A percentile compares a stretch with the other conserved stretches of the same genome.
Evolutionary conservation across 2,888 invertebrate species (phyloP).

Genomic region (Shargacucullia verbasci): DNA sequence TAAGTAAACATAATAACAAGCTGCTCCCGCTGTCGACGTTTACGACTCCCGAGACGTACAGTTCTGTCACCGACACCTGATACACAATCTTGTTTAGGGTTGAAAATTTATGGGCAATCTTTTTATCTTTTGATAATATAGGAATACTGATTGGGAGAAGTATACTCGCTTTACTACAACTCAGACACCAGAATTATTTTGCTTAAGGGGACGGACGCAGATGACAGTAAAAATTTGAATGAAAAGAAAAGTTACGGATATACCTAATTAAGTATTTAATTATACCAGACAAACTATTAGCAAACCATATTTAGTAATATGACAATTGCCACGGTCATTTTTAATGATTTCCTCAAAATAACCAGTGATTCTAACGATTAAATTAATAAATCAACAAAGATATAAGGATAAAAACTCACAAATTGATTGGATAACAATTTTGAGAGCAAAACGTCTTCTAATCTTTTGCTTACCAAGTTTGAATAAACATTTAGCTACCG

Average conservation of each 20-base stretch:
- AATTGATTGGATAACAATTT: conserved; percentile 43
- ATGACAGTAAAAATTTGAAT: too few relatives aligned
- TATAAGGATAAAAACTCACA: conserved; percentile 9
- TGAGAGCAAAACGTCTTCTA: conserved; percentile 44
- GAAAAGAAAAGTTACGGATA: too few relatives aligned
- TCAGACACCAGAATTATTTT: too few relatives aligned
- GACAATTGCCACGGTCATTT: too few relatives aligned
- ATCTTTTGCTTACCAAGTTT: conserved; percentile 41
- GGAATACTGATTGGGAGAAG: too few relatives aligned
- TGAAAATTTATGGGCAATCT: neutral
- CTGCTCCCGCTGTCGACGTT: conserved; percentile 9
- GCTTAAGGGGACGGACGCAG: too few relatives aligned
- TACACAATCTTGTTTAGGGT: neutral
- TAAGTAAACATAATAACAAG: conserved; percentile 22
- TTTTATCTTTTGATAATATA: neutral
- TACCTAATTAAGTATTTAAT: too few relatives aligned
- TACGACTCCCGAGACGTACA: conserved; percentile 20
- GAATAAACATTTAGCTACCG: conserved; percentile 42
- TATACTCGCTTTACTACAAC: too few relatives aligned
- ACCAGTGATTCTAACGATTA: conserved; percentile 1
- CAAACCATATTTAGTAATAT: too few relatives aligned
- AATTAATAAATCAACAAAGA: conserved; percentile 1
- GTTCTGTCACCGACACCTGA: conserved; percentile 13
- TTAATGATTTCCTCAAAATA: neutral
- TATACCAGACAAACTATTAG: too few relatives aligned